phyloP scores from a whole-genome alignment of 2,797 vertebrate genomes.

The Eulemur mongoz region DNA sequence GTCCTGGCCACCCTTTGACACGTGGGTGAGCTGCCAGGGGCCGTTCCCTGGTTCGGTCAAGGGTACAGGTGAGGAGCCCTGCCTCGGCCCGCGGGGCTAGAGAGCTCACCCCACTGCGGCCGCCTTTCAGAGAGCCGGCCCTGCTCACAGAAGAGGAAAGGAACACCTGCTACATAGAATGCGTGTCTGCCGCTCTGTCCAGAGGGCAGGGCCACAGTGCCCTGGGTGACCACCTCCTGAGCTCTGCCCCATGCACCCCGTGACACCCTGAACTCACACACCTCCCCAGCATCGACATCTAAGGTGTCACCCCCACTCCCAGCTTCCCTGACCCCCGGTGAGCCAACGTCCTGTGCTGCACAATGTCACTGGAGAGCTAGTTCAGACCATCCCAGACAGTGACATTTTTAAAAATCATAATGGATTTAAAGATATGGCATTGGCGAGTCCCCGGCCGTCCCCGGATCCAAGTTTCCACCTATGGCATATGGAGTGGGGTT shows the following conservation, averaged over 20 bases:
- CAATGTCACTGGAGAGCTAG: background rate
- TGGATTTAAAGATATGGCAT: background rate
- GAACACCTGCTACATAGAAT: too few relatives aligned
- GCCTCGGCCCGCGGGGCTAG: background rate
- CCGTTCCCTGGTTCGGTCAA: background rate
- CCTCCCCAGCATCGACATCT: background rate
- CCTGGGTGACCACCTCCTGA: background rate
- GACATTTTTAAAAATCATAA: background rate
- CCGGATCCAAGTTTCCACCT: background rate
- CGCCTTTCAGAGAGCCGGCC: background rate
- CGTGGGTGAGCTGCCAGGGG: background rate
- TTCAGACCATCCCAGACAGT: background rate
- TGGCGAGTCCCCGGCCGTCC: background rate
- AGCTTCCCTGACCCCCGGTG: background rate
- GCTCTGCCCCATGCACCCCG: fast-evolving
- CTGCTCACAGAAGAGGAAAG: background rate
- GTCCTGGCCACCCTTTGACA: background rate
- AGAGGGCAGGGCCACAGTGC: background rate
- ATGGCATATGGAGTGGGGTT: background rate
- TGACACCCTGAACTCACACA: background rate
- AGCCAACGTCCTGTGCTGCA: background rate
- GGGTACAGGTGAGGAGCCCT: background rate
- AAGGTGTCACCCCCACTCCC: background rate
- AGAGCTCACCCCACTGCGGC: background rate
- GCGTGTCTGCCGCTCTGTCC: background rate